phyloP scores from a whole-genome alignment of 2,888 invertebrate species.

The Heliconius hortense region DNA sequence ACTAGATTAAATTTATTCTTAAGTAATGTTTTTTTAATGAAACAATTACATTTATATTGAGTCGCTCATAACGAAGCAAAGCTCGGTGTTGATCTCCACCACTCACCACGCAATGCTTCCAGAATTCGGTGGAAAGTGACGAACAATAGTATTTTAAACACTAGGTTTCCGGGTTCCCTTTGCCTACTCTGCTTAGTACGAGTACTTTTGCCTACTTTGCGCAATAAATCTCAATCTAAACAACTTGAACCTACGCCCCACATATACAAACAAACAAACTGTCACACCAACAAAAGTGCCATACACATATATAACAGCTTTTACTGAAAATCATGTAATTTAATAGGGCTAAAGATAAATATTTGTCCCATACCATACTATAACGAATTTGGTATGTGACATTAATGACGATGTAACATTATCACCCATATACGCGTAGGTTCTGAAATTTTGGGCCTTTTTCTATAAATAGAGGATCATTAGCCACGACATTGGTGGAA shows the following conservation, averaged over 20 bases:
- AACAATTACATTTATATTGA: no score
- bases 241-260: neutral
- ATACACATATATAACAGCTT: neutral
- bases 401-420: conserved; percentile 40
- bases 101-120: no score
- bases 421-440: conserved; percentile 8
- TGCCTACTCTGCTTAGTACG: no score
- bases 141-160: no score
- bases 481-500: neutral
- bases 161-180: no score
- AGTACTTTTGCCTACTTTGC: no score
- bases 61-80: no score
- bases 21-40: no score
- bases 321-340: conserved; percentile 18
- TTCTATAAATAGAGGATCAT: conserved; percentile 6
- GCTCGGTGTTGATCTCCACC: no score
- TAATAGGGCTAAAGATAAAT: conserved; percentile 2
- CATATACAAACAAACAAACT: neutral
- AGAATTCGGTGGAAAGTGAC: no score
- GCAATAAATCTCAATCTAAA: neutral
- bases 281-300: neutral
- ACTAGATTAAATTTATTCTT: no score
- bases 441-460: conserved; percentile 10
- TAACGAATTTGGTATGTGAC: conserved; percentile 30
- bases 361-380: neutral